phyloP scores from a whole-genome alignment of 2,888 invertebrate genomes.

The Phania funesta region DNA sequence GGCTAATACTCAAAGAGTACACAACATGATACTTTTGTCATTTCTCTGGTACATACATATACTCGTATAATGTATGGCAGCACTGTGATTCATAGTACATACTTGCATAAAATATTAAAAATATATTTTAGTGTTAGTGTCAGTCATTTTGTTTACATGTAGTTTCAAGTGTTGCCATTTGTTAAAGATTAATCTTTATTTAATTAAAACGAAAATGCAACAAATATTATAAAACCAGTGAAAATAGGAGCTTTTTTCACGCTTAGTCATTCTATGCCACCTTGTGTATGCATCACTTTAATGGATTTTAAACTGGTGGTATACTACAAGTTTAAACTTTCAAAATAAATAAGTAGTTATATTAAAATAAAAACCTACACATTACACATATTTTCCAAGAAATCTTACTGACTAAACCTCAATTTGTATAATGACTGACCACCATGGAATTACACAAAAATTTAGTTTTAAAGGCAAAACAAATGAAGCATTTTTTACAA shows the following conservation, averaged over 20 bases:
- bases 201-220: too few species aligned
- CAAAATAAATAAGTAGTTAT: neutral
- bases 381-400: slow-evolving; percentile 1
- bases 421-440: neutral
- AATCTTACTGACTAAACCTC: slow-evolving; percentile 21
- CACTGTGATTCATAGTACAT: neutral
- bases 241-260: too few species aligned
- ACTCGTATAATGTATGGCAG: neutral
- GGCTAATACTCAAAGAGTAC: too few species aligned
- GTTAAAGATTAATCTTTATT: too few species aligned
- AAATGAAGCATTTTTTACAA: neutral
- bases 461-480: neutral
- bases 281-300: too few species aligned
- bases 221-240: too few species aligned
- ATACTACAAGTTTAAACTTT: too few species aligned
- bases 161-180: too few species aligned
- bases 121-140: neutral
- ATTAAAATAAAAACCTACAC: neutral
- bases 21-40: too few species aligned
- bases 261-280: too few species aligned
- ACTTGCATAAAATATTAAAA: neutral
- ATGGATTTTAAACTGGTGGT: too few species aligned
- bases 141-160: neutral
- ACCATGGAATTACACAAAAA: neutral
- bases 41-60: neutral